A percentile compares a stretch with the other conserved stretches of the same genome.
Evolutionary conservation across 2,113 vertebrate genomes (phyloP).

Genomic region (Sebastes fasciatus): DNA sequence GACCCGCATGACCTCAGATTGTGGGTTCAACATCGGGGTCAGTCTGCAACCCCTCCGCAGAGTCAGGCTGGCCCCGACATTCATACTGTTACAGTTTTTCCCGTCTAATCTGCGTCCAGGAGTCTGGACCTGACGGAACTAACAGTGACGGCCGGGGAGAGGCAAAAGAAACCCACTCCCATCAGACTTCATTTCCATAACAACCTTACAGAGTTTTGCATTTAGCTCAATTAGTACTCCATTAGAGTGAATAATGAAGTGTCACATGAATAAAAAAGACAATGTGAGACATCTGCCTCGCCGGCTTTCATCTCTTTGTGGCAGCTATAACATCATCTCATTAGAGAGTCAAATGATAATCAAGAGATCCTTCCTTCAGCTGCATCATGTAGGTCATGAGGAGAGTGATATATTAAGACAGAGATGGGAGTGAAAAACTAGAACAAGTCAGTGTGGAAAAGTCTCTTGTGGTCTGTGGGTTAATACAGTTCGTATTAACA

Average conservation of each 20-base stretch:
- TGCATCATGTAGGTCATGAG: constrained; percentile 40
- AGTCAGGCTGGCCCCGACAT: neutral
- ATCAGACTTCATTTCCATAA: constrained; percentile 29
- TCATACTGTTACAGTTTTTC: neutral
- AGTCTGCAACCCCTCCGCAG: neutral
- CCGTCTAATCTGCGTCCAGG: constrained; percentile 5
- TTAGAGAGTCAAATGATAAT: constrained; percentile 57
- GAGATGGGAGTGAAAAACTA: neutral
- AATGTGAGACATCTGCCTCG: constrained; percentile 57
- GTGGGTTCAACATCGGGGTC: neutral
- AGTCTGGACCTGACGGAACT: constrained; percentile 27
- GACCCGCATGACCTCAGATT: neutral
- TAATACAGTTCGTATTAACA: neutral
- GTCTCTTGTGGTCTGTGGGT: constrained; percentile 8
- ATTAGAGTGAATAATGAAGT: constrained; percentile 68
- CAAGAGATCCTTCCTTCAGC: constrained; percentile 13
- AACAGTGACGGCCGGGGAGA: constrained; percentile 10
- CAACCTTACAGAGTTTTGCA: constrained; percentile 48
- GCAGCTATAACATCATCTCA: constrained; percentile 38
- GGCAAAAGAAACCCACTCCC: constrained; percentile 2
- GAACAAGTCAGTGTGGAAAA: constrained; percentile 4
- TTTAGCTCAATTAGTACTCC: constrained; percentile 60
- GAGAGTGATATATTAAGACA: constrained; percentile 12
- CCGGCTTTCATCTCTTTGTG: constrained; percentile 60
- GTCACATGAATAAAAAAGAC: constrained; percentile 65